These are phyloP conservation scores for Drosophila greeni DNA, from an alignment of 2,888 invertebrate species.

Conservation along the genomic window DNA sequence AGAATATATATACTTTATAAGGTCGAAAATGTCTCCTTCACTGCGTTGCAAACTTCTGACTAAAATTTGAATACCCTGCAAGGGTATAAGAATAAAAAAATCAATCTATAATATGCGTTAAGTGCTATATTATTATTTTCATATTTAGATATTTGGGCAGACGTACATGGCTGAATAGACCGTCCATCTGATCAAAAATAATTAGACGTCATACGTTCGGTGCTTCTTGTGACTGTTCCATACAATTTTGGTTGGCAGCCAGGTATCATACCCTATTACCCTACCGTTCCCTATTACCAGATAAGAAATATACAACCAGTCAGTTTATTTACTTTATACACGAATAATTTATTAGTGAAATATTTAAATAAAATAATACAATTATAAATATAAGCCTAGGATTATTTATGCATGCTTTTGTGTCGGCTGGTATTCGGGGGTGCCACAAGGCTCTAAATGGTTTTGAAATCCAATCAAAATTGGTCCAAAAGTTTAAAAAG, in stretches of 20 bases:
- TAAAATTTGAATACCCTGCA: too few species aligned
- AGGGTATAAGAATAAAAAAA: too few species aligned
- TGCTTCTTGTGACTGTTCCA: not conserved
- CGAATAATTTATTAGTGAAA: slow-evolving; percentile 59
- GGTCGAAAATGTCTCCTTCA: too few species aligned
- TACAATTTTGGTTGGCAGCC: not conserved
- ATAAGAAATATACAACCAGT: not conserved
- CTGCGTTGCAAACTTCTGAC: too few species aligned
- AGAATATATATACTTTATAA: too few species aligned
- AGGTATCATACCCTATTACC: too few species aligned
- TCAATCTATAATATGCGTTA: too few species aligned
- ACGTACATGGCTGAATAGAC: too few species aligned
- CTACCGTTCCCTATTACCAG: too few species aligned
- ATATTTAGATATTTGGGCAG: too few species aligned
- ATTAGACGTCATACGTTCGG: not conserved
- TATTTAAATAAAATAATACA: slow-evolving; percentile 26
- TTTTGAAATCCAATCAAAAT: not conserved
- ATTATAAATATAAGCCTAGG: slow-evolving; percentile 27
- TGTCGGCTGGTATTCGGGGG: not conserved
- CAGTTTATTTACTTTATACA: slow-evolving; percentile 27
- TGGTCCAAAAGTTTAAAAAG: not conserved
- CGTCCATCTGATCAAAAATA: too few species aligned
- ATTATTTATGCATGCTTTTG: not conserved
- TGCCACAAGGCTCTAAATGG: not conserved
- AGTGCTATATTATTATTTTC: too few species aligned